Percentiles rank a stretch among this genome's conserved stretches.
phyloP scores from a whole-genome alignment of 1,140 invertebrate species.

The Oreohelix idahoensis region DNA sequence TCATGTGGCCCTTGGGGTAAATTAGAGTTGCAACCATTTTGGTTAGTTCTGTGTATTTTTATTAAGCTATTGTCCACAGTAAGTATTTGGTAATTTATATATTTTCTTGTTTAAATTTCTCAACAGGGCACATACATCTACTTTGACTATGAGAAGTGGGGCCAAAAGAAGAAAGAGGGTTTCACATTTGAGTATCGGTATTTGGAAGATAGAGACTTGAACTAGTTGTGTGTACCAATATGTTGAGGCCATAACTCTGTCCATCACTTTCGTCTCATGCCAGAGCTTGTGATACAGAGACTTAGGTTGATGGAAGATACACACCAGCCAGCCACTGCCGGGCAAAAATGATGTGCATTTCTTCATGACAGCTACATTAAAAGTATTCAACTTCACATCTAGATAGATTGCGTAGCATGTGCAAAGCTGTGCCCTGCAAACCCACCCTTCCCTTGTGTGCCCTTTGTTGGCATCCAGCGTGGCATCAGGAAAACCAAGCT shows the following conservation, averaged over 20 bases:
- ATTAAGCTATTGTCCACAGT: no score
- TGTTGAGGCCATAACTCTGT: slow-evolving; percentile 35
- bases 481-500: neutral
- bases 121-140: slow-evolving; percentile 99
- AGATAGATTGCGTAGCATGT: neutral
- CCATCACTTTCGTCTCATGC: slow-evolving; percentile 29
- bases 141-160: slow-evolving; percentile 99
- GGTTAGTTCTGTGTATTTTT: no score
- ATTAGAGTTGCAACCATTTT: no score
- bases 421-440: neutral
- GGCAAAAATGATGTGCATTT: neutral
- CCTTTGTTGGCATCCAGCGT: neutral
- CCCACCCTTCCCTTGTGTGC: neutral
- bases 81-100: no score
- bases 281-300: slow-evolving; percentile 26
- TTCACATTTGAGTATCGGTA: slow-evolving; percentile 99
- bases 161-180: slow-evolving; percentile 98
- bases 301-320: neutral
- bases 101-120: slow-evolving; percentile 41
- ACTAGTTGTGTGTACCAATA: slow-evolving; percentile 55
- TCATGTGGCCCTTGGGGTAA: no score
- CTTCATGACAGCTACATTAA: neutral
- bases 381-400: neutral
- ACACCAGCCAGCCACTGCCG: neutral
- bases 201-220: slow-evolving; percentile 99